These are phyloP conservation scores for Hoplias malabaricus DNA, from an alignment of 2,113 vertebrate species.

Conservation along the genomic window DNA sequence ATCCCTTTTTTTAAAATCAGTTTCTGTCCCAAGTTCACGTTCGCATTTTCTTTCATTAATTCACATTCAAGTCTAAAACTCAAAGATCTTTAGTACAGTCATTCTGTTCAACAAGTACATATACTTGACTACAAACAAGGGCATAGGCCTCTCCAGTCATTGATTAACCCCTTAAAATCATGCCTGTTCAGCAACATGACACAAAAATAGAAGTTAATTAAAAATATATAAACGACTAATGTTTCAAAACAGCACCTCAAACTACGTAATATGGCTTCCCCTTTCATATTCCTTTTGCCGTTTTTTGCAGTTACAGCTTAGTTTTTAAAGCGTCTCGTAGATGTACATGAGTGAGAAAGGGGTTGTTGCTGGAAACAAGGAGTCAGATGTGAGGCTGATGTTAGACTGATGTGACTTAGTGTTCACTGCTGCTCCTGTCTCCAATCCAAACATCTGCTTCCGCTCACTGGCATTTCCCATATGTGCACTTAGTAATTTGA, in stretches of 20 bases:
- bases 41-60: background rate
- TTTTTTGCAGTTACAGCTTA: background rate
- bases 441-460: constrained; percentile 21
- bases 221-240: background rate
- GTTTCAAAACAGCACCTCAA: no score
- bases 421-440: constrained; percentile 11
- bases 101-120: background rate
- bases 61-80: background rate
- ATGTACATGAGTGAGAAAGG: background rate
- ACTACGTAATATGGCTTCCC: no score
- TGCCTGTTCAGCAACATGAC: no score
- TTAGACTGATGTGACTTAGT: no score
- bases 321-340: background rate
- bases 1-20: background rate
- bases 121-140: no score
- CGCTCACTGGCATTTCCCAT: constrained; percentile 28
- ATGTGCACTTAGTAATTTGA: constrained; percentile 7
- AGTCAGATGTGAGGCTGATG: background rate
- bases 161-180: no score
- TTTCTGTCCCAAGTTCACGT: background rate
- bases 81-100: background rate
- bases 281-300: no score
- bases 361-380: background rate
- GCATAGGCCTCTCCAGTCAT: no score
- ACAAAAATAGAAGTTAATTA: no score